Evolutionary conservation across 23 tunicate species (phyloP).

Genomic region (Ascidia mentula): DNA sequence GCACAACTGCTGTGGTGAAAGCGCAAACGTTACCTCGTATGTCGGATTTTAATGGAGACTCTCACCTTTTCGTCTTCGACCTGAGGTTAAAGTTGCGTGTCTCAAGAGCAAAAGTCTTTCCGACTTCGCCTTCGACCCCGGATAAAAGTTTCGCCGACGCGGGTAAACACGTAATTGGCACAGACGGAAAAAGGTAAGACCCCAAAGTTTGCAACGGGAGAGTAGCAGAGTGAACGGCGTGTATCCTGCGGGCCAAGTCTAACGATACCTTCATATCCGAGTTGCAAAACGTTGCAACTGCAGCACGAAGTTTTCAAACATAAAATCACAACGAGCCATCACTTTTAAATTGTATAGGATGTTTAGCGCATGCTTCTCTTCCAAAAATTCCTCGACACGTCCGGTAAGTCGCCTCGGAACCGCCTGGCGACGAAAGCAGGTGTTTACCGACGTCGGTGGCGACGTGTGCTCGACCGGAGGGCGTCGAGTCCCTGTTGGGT

Average conservation of each 20-base stretch:
- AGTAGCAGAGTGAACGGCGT: no score
- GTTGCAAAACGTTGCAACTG: no score
- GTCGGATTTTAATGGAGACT: background rate
- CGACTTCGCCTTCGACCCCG: background rate
- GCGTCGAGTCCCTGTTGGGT: background rate
- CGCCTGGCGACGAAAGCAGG: background rate
- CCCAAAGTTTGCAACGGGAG: no score
- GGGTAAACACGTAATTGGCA: background rate
- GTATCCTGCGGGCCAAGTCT: no score
- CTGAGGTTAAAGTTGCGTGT: background rate
- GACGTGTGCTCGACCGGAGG: conserved; percentile 7
- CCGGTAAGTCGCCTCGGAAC: background rate
- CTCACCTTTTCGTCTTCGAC: background rate
- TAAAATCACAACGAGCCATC: no score
- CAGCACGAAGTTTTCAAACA: no score
- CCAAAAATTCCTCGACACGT: no score
- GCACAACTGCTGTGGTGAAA: background rate
- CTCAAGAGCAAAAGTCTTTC: background rate
- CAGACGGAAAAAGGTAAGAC: conserved; percentile 4
- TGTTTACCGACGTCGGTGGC: background rate
- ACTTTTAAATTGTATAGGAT: no score
- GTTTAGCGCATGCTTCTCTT: no score
- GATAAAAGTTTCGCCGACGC: background rate
- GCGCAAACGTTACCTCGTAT: background rate
- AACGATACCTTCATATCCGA: no score